A percentile compares a stretch with the other conserved stretches of the same genome.
phyloP scores from a whole-genome alignment of 2,113 vertebrate species.

The Hippocampus guttulatus region DNA sequence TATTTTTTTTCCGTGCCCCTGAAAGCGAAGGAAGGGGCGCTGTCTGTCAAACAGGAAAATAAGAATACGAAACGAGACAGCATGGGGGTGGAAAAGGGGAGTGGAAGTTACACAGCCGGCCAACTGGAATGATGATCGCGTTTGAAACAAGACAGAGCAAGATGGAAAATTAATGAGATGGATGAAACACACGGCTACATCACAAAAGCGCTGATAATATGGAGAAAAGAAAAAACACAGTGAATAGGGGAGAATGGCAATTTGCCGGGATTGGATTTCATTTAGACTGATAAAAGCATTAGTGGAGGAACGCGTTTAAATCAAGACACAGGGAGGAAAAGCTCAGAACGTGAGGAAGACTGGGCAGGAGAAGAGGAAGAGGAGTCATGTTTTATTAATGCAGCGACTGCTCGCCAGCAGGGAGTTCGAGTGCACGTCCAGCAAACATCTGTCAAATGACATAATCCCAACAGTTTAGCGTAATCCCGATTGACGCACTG shows the following conservation, averaged over 20 bases:
- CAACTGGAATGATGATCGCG: slow-evolving; percentile 45
- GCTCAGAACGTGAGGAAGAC: slow-evolving; percentile 13
- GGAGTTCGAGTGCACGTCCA: slow-evolving; percentile 61
- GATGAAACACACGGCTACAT: slow-evolving; percentile 37
- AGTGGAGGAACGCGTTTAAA: slow-evolving; percentile 49
- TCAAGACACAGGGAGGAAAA: slow-evolving; percentile 19
- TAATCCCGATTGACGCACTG: slow-evolving; percentile 57
- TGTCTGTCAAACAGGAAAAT: slow-evolving; percentile 1
- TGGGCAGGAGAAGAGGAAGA: slow-evolving; percentile 31
- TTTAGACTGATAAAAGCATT: slow-evolving; percentile 56
- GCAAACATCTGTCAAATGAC: slow-evolving; percentile 73
- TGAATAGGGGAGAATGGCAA: slow-evolving; percentile 22
- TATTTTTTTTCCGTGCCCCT: not conserved
- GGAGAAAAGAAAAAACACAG: slow-evolving; percentile 1
- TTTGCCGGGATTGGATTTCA: slow-evolving; percentile 43
- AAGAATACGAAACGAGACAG: slow-evolving; percentile 9
- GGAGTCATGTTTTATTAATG: slow-evolving; percentile 67
- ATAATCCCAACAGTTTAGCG: slow-evolving; percentile 74
- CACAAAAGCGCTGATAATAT: slow-evolving; percentile 24
- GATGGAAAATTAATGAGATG: slow-evolving; percentile 55
- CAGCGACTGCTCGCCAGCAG: slow-evolving; percentile 54
- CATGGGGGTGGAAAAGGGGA: slow-evolving; percentile 26
- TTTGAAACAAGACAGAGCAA: slow-evolving; percentile 46
- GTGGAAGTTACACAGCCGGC: slow-evolving; percentile 28
- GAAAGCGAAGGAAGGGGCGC: not conserved